phyloP scores from a whole-genome alignment of 2,888 invertebrate species.

The Hartigia nigra region DNA sequence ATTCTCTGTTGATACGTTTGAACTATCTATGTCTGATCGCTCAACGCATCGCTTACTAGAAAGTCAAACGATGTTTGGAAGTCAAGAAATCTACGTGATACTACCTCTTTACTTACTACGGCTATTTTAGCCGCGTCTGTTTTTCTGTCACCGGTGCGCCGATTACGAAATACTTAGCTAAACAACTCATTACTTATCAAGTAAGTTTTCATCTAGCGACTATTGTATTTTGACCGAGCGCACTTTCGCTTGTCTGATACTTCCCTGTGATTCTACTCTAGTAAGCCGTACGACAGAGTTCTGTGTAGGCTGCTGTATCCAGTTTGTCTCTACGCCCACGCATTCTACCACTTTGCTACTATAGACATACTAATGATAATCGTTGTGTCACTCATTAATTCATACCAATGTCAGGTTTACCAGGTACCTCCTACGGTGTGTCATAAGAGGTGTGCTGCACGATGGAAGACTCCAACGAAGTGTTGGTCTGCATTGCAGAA shows the following conservation, averaged over 20 bases:
- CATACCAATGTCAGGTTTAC: background rate
- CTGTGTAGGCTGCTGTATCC: background rate
- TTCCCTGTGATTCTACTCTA: background rate
- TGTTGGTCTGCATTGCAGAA: constrained; percentile 55
- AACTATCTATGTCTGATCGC: background rate
- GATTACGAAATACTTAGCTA: background rate
- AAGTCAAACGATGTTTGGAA: background rate
- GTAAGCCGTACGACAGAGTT: background rate
- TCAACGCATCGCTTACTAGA: background rate
- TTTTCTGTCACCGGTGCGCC: background rate
- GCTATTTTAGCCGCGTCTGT: background rate
- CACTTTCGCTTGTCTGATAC: background rate
- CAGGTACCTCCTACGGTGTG: background rate
- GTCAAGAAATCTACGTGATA: background rate
- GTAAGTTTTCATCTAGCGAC: background rate
- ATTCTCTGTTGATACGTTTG: background rate
- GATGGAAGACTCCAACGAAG: constrained; percentile 57
- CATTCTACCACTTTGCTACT: background rate
- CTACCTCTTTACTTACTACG: background rate
- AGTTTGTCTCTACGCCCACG: background rate
- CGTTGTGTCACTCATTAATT: background rate
- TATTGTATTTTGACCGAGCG: background rate
- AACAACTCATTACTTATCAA: background rate
- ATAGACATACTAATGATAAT: background rate
- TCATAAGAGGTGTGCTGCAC: constrained; percentile 15